These are phyloP conservation scores for Dendrolimus punctatus DNA, from an alignment of 1,140 invertebrate species.

Conservation along the genomic window DNA sequence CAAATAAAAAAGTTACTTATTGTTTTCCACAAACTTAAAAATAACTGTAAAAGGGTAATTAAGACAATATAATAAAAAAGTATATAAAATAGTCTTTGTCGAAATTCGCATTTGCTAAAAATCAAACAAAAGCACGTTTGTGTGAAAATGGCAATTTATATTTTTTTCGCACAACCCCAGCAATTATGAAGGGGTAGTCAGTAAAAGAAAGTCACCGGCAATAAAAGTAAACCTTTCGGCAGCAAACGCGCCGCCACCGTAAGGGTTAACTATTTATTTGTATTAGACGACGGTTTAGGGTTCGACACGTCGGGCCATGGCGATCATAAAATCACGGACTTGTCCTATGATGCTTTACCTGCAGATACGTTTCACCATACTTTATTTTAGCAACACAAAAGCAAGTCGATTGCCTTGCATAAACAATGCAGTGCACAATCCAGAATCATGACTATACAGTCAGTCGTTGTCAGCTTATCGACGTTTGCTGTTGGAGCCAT, in stretches of 20 bases:
- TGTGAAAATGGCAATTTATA: conserved; percentile 32
- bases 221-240: conserved; percentile 54
- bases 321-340: conserved; percentile 29
- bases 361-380: too few relatives aligned
- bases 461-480: too few relatives aligned
- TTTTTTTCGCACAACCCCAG: conserved; percentile 32
- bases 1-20: too few relatives aligned
- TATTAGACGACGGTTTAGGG: conserved; percentile 48
- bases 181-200: conserved; percentile 46
- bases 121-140: conserved; percentile 31
- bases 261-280: conserved; percentile 65
- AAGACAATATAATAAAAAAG: too few relatives aligned
- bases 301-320: conserved; percentile 28
- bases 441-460: too few relatives aligned
- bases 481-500: too few relatives aligned
- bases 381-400: too few relatives aligned
- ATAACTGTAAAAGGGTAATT: too few relatives aligned
- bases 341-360: too few relatives aligned
- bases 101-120: conserved; percentile 25
- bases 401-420: too few relatives aligned
- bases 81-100: neutral
- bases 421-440: too few relatives aligned
- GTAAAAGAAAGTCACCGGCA: conserved; percentile 42
- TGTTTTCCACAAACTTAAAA: too few relatives aligned
- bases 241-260: conserved; percentile 47